Evolutionary conservation across 2,888 invertebrate genomes (phyloP), one percentile per base, ranked within the genome.

Genomic region (Campoletis raptor): DNA sequence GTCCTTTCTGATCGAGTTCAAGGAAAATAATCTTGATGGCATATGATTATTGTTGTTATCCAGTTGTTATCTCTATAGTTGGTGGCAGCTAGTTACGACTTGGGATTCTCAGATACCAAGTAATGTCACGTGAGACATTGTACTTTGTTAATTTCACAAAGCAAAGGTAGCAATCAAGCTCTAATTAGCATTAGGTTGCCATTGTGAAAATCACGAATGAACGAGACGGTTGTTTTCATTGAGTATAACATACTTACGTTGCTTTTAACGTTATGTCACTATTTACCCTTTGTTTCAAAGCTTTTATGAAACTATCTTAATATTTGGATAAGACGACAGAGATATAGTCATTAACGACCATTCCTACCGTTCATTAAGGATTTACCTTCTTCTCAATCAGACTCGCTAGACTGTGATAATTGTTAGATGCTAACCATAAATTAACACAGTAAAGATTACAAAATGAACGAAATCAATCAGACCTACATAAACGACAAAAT

Each of bases 181-280:
- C 85, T 87, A 90, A 88, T 90, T 88, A 89, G 85, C 88, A 88
- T 90, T 88, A 90, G 88, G 67, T 66, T 30, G 24, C 77, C 73
- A 89, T 90, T 90, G 90, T 90, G 52, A n/a, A 82, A 54, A 78
- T 30, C 67, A 66, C 54, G n/a, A 40, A 40, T 36, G 52, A 64
- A 84, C 61, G 54, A 61, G 57, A 61, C 73, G 54, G 10, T 61
- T 18, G 24, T 2, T 24, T 48, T 24, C 36, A 12, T 15, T 40
- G 40, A 4, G 45, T 48, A 40, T 37, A 37, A 52, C 37, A 36
- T 30, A 42, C 42, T 48, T 42, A n/a, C 64, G 37, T 66, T 67
- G 37, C 36, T 52, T 40, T 37, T 40, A 45, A 12, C 2, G 9
- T n/a, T 45, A 72, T 36, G 30, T 72, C 30, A 45, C 30, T 18